Evolutionary conservation across 2,797 vertebrate genomes (phyloP).

Genomic region (Melanotaenia boesemani): DNA sequence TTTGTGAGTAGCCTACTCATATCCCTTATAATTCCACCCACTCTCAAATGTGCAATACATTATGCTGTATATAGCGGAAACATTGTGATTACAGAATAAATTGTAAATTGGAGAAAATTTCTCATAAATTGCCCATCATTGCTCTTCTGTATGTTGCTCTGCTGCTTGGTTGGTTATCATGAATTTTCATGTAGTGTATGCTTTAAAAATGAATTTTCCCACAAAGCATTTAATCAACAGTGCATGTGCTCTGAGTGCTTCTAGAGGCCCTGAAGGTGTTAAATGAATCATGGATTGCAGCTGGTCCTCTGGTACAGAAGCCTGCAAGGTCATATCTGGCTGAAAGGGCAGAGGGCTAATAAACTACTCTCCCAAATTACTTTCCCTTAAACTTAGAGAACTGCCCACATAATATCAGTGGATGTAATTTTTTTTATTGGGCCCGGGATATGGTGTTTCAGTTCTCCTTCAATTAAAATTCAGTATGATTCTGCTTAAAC

Average conservation of each 20-base stretch:
- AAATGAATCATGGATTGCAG: constrained; percentile 82
- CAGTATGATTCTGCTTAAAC: constrained; percentile 39
- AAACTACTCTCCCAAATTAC: constrained; percentile 74
- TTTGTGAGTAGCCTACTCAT: constrained; percentile 73
- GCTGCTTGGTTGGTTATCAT: constrained; percentile 75
- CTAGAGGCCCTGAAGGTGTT: constrained; percentile 76
- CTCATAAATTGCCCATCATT: constrained; percentile 64
- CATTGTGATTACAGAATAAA: constrained; percentile 76
- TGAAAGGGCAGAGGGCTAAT: constrained; percentile 76
- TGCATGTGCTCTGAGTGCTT: constrained; percentile 62
- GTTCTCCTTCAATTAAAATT: constrained; percentile 66
- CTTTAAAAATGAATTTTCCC: constrained; percentile 81
- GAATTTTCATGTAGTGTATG: constrained; percentile 77
- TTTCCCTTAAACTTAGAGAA: constrained; percentile 68
- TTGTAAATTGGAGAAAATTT: constrained; percentile 74
- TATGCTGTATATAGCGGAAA: constrained; percentile 68
- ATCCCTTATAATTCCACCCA: constrained; percentile 75
- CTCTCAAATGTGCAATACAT: constrained; percentile 73
- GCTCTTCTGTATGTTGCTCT: constrained; percentile 60
- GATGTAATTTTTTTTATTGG: constrained; percentile 67
- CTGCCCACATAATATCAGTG: constrained; percentile 67
- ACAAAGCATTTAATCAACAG: constrained; percentile 79
- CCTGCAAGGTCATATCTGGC: constrained; percentile 77
- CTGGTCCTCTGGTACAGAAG: constrained; percentile 69
- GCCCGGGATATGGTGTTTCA: constrained; percentile 42